phyloP scores from a whole-genome alignment of 1,140 invertebrate species.

The Ips nitidus region DNA sequence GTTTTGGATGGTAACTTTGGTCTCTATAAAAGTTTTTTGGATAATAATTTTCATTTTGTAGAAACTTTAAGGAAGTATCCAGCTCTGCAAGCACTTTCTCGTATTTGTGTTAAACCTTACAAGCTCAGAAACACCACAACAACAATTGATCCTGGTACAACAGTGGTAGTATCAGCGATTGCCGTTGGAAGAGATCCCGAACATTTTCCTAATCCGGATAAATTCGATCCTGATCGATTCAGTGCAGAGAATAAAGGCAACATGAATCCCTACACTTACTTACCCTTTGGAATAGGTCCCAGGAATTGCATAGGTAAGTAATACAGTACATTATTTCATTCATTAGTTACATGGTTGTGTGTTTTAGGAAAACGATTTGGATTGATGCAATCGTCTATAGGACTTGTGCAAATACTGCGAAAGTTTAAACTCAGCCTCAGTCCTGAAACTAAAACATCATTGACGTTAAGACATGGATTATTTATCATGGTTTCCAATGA shows the following conservation, averaged over 20 bases:
- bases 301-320: constrained; percentile 56
- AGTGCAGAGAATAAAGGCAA: constrained; percentile 45
- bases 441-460: constrained; percentile 28
- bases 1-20: constrained; percentile 52
- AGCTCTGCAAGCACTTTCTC: constrained; percentile 58
- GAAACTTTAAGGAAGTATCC: constrained; percentile 66
- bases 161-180: constrained; percentile 52
- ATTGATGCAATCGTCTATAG: constrained; percentile 48
- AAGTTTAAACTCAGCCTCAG: constrained; percentile 41
- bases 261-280: constrained; percentile 48
- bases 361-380: constrained; percentile 50
- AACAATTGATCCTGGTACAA: constrained; percentile 51
- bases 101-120: constrained; percentile 53
- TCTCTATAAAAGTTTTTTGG: neutral
- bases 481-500: constrained; percentile 29
- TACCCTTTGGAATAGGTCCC: constrained; percentile 59
- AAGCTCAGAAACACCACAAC: constrained; percentile 50
- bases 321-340: constrained; percentile 28
- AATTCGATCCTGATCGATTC: constrained; percentile 55
- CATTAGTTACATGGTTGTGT: constrained; percentile 14
- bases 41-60: constrained; percentile 26
- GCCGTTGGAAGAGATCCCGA: constrained; percentile 51
- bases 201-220: constrained; percentile 59
- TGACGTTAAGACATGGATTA: constrained; percentile 21
- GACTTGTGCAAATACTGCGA: constrained; percentile 42